These are phyloP conservation scores for Sorex maritimensis DNA, from an alignment of 2,797 vertebrate species.

Conservation along the genomic window DNA sequence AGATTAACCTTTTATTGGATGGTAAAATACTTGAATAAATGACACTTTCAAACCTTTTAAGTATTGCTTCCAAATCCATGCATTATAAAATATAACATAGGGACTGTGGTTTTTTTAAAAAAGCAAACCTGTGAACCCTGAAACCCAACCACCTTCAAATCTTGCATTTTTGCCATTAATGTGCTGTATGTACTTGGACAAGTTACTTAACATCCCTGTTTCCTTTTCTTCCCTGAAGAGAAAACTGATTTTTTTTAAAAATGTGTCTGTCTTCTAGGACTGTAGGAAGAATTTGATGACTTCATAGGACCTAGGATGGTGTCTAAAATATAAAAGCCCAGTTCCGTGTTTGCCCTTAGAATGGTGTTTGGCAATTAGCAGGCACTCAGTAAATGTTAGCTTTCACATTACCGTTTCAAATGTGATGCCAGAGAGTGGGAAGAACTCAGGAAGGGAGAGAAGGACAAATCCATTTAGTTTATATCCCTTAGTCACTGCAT, in stretches of 20 bases:
- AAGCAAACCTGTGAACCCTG: too few relatives aligned
- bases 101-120: too few relatives aligned
- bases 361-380: neutral
- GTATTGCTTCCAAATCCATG: neutral
- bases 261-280: neutral
- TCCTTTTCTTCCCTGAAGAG: neutral
- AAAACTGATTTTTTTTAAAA: neutral
- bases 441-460: slow-evolving; percentile 23
- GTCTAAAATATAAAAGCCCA: neutral
- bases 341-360: neutral
- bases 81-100: neutral
- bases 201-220: slow-evolving; percentile 15
- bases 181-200: neutral
- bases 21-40: slow-evolving; percentile 40
- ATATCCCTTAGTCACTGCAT: slow-evolving; percentile 25
- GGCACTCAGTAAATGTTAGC: neutral
- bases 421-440: neutral
- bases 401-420: neutral
- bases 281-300: neutral
- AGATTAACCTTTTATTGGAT: neutral
- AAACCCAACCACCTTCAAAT: neutral
- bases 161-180: neutral
- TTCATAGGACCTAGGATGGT: neutral
- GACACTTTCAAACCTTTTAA: slow-evolving; percentile 1
- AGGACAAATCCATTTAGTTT: slow-evolving; percentile 40